Percentiles rank a stretch among this genome's conserved stretches.
phyloP scores from a whole-genome alignment of 1,140 invertebrate species.

The Popillia japonica region DNA sequence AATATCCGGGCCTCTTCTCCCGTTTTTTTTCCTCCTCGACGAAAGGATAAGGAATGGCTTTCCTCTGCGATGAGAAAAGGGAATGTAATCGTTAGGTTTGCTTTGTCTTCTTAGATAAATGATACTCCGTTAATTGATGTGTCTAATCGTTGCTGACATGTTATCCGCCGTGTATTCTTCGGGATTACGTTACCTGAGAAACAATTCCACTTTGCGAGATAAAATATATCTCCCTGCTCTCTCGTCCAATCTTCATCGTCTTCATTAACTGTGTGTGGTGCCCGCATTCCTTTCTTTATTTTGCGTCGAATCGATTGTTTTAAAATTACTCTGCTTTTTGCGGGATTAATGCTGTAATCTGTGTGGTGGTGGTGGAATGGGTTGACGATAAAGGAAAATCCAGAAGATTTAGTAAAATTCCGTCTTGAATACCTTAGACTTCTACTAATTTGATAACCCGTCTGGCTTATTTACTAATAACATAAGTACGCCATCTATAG shows the following conservation, averaged over 20 bases:
- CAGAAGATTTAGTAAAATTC: no score
- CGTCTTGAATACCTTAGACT: no score
- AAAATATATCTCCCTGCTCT: constrained; percentile 33
- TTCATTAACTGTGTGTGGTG: constrained; percentile 15
- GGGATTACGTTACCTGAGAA: constrained; percentile 42
- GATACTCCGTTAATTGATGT: constrained; percentile 40
- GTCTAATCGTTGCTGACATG: constrained; percentile 41
- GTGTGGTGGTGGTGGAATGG: not conserved
- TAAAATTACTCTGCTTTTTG: constrained; percentile 25
- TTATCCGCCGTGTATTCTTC: constrained; percentile 40
- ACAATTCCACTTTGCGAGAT: constrained; percentile 38
- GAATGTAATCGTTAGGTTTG: constrained; percentile 37
- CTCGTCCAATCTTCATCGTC: not conserved
- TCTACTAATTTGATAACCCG: no score
- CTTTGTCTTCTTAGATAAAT: constrained; percentile 39
- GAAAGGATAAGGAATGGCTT: constrained; percentile 36
- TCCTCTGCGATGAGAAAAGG: not conserved
- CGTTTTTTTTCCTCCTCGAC: not conserved
- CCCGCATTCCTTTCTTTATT: constrained; percentile 5
- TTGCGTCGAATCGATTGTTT: constrained; percentile 25
- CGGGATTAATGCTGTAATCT: constrained; percentile 3
- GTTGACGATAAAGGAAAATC: not conserved
- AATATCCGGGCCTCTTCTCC: constrained; percentile 17
- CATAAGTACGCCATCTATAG: no score
- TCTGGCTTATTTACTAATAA: no score